Base-by-base conservation (phyloP, 2,797 vertebrate species). In the Bradypodion ventrale region DNA sequence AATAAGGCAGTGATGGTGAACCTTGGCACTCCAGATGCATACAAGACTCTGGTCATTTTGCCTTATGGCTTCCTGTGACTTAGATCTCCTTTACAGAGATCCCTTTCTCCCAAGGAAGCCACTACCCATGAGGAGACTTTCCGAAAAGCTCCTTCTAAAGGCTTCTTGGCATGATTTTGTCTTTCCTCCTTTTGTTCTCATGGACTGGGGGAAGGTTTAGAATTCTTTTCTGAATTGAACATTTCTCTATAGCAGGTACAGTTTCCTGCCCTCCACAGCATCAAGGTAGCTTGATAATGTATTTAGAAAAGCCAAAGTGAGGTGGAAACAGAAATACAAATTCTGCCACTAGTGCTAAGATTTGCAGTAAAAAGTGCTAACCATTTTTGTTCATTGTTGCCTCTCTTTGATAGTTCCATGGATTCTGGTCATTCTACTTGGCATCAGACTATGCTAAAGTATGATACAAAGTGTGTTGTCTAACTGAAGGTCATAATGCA, bases 331-430 rank as follows among this genome's bases (percentile, higher is more conserved):
- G 85, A 83, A 88, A 40, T 2, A 62, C 77, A 90, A 72, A 12
- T 77, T 69, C 83, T 62, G 12, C 68, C 40, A 62, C 63, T 44
- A 44, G 29, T 90, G 75, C 70, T 83, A 75, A 86, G 86, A 56
- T 70, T 66, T 76, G 42, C 62, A 86, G 86, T 82, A 84, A 75
- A 89, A 89, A 84, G 88, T 87, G 62, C 46, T 76, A 87, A 59
- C 52, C 70, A 74, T 83, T 65, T 1, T 40, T 7, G 19, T 0
- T 75, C 80, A 74, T 2, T 0, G 52, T 75, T 87, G 89, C 1
- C 9, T 76, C 76, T 68, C 60, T 87, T 85, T 75, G 46, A 72
- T 84, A 27, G 2, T 65, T 66, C 25, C 27, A 59, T 77, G 65
- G 80, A 85, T 86, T 79, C 37, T 29, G 65, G 2, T 19, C 63